A percentile compares a stretch with the other conserved stretches of the same genome.
phyloP scores from a whole-genome alignment of 2,888 invertebrate species.

The Calameuta pallipes region DNA sequence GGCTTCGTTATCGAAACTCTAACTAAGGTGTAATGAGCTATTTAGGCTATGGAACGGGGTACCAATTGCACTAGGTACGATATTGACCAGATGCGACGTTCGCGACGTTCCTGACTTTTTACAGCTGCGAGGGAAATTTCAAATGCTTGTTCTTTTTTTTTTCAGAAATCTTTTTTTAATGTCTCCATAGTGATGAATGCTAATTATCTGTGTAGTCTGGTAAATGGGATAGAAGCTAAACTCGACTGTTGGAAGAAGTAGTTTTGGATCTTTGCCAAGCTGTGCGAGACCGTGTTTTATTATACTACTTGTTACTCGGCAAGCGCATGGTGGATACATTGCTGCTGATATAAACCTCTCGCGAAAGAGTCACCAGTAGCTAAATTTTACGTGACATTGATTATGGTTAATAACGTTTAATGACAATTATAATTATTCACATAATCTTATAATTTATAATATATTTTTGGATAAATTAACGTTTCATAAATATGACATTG shows the following conservation, averaged over 20 bases:
- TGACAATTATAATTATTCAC: neutral
- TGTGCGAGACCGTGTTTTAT: neutral
- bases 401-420: neutral
- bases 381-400: neutral
- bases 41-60: neutral
- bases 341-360: neutral
- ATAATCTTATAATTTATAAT: neutral
- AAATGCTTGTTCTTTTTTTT: neutral
- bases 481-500: neutral
- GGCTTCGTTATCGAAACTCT: conserved; percentile 22
- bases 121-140: neutral
- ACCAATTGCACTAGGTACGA: conserved; percentile 21
- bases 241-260: neutral
- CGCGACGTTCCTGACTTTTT: neutral
- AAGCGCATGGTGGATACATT: neutral
- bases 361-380: neutral
- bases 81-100: conserved; percentile 13
- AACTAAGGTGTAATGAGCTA: neutral
- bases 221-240: neutral
- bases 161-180: neutral
- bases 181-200: neutral
- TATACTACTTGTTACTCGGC: neutral
- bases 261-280: neutral
- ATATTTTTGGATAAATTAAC: neutral
- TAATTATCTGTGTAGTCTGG: neutral